A percentile compares a stretch with the other conserved stretches of the same genome.
Evolutionary conservation across 2,888 invertebrate species (phyloP).

Genomic region (Amblyjoppa proteus): DNA sequence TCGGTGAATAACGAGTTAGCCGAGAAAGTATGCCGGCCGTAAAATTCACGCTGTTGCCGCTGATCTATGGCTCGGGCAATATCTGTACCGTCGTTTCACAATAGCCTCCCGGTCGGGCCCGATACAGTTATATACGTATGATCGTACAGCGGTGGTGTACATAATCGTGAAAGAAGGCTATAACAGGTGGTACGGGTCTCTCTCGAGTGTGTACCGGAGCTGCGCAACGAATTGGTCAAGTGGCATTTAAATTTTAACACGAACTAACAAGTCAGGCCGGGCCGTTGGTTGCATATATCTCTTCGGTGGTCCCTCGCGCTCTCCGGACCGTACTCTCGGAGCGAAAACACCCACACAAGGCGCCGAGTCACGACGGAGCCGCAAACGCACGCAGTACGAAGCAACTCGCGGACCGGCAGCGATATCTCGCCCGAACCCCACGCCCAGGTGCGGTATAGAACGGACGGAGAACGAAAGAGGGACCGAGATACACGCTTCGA

Average conservation of each 20-base stretch:
- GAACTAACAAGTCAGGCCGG: conserved; percentile 61
- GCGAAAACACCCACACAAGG: conserved; percentile 64
- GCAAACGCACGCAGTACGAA: conserved; percentile 65
- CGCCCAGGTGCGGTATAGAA: conserved; percentile 72
- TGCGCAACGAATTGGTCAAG: conserved; percentile 79
- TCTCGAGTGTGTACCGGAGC: conserved; percentile 42
- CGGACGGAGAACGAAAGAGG: background rate
- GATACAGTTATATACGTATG: conserved; percentile 47
- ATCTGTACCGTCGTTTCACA: conserved; percentile 61
- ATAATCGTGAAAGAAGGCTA: conserved; percentile 71
- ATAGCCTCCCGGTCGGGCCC: conserved; percentile 53
- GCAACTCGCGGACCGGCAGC: conserved; percentile 67
- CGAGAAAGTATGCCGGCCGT: conserved; percentile 34
- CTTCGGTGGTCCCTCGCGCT: conserved; percentile 24
- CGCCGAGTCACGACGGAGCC: conserved; percentile 59
- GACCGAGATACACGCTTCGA: conserved; percentile 62
- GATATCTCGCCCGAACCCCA: conserved; percentile 73
- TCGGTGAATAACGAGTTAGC: conserved; percentile 48
- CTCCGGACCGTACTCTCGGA: background rate
- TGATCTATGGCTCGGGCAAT: conserved; percentile 39
- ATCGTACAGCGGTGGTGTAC: conserved; percentile 62
- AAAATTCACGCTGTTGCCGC: conserved; percentile 46
- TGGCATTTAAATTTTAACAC: conserved; percentile 79
- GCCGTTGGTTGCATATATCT: conserved; percentile 37
- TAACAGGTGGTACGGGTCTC: conserved; percentile 70